Evolutionary conservation across 2,888 invertebrate genomes (phyloP).

Genomic region (Omphaloscelis lunosa): DNA sequence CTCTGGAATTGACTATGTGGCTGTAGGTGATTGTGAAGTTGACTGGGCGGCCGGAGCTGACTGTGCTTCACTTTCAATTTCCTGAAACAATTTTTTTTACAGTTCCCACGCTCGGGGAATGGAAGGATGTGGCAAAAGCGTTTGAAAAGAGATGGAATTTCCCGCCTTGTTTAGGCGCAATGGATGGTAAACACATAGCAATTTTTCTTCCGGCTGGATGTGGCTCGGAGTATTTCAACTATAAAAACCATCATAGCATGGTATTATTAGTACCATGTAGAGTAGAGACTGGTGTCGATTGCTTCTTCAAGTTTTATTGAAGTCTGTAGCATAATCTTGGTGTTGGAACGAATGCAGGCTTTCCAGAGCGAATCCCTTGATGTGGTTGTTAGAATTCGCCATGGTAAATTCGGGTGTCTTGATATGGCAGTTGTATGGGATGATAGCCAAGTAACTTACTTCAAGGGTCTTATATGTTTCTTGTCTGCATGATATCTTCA

Average conservation of each 20-base stretch:
- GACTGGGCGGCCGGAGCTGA: not conserved
- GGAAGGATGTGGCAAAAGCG: conserved; percentile 2
- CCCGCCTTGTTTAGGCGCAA: not conserved
- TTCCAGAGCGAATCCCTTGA: no score
- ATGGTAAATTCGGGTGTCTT: no score
- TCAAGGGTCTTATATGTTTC: no score
- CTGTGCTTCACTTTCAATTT: conserved; percentile 1
- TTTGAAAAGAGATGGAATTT: conserved; percentile 5
- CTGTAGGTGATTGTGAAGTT: not conserved
- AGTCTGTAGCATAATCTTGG: no score
- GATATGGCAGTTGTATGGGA: no score
- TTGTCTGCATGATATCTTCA: no score
- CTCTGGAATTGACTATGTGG: not conserved
- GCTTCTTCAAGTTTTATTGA: no score
- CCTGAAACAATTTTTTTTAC: conserved; percentile 6
- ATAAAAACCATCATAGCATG: not conserved
- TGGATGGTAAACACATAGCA: not conserved
- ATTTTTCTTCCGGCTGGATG: not conserved
- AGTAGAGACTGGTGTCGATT: no score
- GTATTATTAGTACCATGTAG: not conserved
- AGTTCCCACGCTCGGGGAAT: not conserved
- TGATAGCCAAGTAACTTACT: no score
- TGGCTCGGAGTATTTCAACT: not conserved
- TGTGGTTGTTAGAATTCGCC: no score
- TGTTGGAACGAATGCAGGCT: no score